Percentiles rank a stretch among this genome's conserved stretches.
phyloP scores from a whole-genome alignment of 1,140 invertebrate genomes.

The Carposina sasakii region DNA sequence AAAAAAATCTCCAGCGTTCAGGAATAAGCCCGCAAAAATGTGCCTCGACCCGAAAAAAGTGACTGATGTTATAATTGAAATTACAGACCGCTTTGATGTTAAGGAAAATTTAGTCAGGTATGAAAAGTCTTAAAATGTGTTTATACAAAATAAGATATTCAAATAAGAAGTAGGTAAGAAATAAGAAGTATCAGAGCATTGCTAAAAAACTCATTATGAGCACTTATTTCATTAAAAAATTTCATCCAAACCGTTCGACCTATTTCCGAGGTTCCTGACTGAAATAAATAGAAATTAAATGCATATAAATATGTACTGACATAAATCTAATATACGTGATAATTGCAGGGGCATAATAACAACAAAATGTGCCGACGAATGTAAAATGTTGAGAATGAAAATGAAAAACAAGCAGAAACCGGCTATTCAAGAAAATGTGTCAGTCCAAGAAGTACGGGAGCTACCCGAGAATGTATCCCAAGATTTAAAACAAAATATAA shows the following conservation, averaged over 20 bases:
- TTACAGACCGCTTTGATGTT: conserved; percentile 55
- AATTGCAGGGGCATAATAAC: conserved; percentile 70
- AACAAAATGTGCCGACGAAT: conserved; percentile 76
- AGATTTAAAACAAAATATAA: no score
- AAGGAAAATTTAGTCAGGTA: conserved; percentile 63
- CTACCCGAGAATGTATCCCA: no score
- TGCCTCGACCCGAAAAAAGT: conserved; percentile 61
- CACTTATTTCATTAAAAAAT: conserved; percentile 8
- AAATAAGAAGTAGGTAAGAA: no score
- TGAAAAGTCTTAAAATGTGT: conserved; percentile 7
- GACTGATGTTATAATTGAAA: conserved; percentile 58
- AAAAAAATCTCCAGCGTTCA: conserved; percentile 63
- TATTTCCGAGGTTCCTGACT: no score
- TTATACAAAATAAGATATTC: no score
- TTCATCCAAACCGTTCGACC: no score
- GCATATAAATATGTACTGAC: no score
- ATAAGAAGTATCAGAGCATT: no score
- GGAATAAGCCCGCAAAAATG: conserved; percentile 60
- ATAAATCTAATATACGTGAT: no score
- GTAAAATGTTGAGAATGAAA: conserved; percentile 70
- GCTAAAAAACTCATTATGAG: no score
- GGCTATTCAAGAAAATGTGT: conserved; percentile 28
- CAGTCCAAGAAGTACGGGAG: no score
- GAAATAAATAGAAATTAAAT: no score
- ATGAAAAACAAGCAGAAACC: conserved; percentile 30